Evolutionary conservation across 2,888 invertebrate species (phyloP).

Genomic region (Mesorhabditis spiculigera): DNA sequence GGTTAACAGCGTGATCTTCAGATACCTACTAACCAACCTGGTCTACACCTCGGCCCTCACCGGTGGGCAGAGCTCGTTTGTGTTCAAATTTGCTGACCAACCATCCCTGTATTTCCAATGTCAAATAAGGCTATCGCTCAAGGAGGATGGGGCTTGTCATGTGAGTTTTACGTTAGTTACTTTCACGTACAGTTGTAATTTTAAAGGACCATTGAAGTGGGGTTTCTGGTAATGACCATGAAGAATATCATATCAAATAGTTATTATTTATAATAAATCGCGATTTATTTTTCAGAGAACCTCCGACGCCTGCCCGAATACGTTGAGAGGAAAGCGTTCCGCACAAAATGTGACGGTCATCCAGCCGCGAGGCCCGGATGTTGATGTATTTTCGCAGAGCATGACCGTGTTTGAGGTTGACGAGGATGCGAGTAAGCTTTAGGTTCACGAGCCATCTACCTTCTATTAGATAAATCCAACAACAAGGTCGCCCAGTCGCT

Average conservation of each 20-base stretch:
- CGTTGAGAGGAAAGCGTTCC: constrained; percentile 45
- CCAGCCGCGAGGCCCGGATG: constrained; percentile 24
- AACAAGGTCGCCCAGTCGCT: no score
- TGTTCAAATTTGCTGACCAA: constrained; percentile 55
- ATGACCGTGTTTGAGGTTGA: constrained; percentile 50
- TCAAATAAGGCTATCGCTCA: constrained; percentile 46
- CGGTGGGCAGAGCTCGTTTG: constrained; percentile 48
- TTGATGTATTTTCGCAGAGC: constrained; percentile 49
- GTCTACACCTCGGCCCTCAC: constrained; percentile 47
- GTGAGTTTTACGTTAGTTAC: constrained; percentile 11
- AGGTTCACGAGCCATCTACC: background rate
- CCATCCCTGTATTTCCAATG: constrained; percentile 54
- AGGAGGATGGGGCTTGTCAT: constrained; percentile 39
- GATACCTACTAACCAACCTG: constrained; percentile 47
- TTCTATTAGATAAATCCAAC: no score
- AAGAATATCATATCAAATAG: background rate
- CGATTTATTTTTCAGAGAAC: constrained; percentile 21
- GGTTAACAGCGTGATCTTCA: background rate
- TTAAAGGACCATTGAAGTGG: background rate
- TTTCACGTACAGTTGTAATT: background rate
- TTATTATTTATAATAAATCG: background rate
- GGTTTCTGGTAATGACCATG: background rate
- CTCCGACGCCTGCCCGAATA: constrained; percentile 42
- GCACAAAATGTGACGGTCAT: background rate
- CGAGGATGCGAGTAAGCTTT: constrained; percentile 20